Conservation (phyloP, 1,140 invertebrate species). For the Sminthurides bifidus region DNA sequence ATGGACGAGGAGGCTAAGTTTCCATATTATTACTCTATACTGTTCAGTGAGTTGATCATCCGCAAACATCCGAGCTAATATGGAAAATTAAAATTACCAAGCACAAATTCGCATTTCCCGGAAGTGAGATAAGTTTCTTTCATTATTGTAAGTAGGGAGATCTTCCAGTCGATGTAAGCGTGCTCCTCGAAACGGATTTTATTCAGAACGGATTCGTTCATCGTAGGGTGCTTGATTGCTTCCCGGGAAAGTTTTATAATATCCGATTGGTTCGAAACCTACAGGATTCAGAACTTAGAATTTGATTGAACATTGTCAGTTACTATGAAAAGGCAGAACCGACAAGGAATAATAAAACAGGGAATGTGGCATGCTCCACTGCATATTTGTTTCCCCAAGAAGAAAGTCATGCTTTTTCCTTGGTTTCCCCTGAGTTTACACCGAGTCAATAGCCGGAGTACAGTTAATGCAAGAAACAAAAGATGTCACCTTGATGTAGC, state of each 20-base stretch:
- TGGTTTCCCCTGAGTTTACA: not conserved
- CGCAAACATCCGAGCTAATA: too few species aligned
- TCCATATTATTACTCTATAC: slow-evolving; percentile 1
- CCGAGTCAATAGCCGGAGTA: not conserved
- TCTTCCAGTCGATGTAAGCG: slow-evolving; percentile 68
- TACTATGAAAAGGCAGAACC: not conserved
- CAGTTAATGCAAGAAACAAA: not conserved
- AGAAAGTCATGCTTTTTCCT: not conserved
- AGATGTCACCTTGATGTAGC: slow-evolving; percentile 42
- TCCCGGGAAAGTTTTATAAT: not conserved
- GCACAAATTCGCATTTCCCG: slow-evolving; percentile 54
- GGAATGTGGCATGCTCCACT: not conserved
- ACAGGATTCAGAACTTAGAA: not conserved
- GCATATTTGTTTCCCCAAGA: not conserved
- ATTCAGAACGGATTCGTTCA: slow-evolving; percentile 42
- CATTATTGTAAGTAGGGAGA: slow-evolving; percentile 53
- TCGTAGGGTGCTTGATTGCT: slow-evolving; percentile 40
- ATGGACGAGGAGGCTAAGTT: not conserved
- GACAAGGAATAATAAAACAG: not conserved
- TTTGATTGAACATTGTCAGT: not conserved
- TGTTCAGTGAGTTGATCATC: not conserved
- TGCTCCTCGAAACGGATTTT: slow-evolving; percentile 51
- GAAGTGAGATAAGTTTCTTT: slow-evolving; percentile 47
- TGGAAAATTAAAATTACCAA: slow-evolving; percentile 46
- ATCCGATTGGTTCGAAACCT: not conserved